Evolutionary conservation across 2,113 vertebrate species (phyloP).

Genomic region (Bubo scandiacus): DNA sequence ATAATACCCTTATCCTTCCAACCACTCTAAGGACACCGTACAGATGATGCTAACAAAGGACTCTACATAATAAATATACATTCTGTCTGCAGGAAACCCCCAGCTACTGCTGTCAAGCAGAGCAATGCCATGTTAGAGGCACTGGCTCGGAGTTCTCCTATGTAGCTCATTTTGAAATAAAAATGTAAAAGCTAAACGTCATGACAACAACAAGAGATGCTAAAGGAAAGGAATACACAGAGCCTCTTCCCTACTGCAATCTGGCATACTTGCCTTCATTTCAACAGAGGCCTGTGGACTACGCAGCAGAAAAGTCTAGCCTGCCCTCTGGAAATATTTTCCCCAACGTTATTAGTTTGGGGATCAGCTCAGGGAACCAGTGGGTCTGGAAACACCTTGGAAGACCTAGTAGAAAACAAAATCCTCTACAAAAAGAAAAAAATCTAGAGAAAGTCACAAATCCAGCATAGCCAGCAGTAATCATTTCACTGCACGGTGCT

Average conservation of each 20-base stretch:
- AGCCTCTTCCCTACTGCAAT: background rate
- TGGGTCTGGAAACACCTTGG: background rate
- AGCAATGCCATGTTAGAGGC: background rate
- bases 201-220: background rate
- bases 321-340: background rate
- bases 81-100: background rate
- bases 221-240: background rate
- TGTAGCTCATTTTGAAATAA: background rate
- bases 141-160: background rate
- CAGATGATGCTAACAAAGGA: background rate
- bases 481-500: fast-evolving
- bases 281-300: background rate
- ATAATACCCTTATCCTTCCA: background rate
- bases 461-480: fast-evolving
- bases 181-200: background rate
- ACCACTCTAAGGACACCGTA: background rate
- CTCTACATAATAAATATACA: background rate
- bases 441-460: background rate
- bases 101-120: background rate
- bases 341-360: background rate
- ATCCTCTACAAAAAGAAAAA: background rate
- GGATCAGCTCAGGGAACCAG: background rate
- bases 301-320: background rate
- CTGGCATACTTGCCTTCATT: background rate
- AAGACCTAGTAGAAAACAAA: background rate